Conservation (phyloP, 2,113 vertebrate species). For the Prunella fulvescens region DNA sequence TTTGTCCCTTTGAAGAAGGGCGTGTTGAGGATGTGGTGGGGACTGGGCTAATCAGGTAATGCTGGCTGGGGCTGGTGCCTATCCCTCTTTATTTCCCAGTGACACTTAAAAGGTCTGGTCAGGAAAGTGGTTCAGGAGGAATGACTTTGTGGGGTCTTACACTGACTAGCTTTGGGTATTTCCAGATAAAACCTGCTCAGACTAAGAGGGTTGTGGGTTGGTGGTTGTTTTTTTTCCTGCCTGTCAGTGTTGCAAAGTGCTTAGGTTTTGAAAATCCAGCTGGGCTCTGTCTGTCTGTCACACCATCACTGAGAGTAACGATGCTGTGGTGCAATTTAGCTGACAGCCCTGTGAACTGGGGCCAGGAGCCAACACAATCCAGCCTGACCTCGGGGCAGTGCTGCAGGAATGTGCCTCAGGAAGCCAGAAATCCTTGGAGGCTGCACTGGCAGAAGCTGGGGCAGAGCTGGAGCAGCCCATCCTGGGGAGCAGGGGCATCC, state of each 20-base stretch:
- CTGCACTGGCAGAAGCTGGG: background rate
- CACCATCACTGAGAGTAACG: background rate
- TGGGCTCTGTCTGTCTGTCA: slow-evolving; percentile 32
- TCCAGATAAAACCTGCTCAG: slow-evolving; percentile 20
- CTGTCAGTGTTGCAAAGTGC: slow-evolving; percentile 25
- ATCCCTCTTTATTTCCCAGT: background rate
- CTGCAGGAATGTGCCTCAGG: background rate
- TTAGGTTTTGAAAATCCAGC: slow-evolving; percentile 38
- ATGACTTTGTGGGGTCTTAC: background rate
- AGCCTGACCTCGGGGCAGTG: background rate
- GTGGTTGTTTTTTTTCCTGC: background rate
- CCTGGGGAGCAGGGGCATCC: background rate
- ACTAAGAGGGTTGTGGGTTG: background rate
- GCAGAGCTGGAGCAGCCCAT: background rate
- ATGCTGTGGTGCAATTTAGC: background rate
- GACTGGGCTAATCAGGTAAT: background rate
- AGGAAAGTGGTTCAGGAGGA: background rate
- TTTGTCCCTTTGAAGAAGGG: background rate
- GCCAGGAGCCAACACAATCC: background rate
- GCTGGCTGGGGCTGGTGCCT: background rate
- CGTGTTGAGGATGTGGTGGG: background rate
- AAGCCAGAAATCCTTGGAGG: fast-evolving
- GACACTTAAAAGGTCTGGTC: slow-evolving; percentile 10
- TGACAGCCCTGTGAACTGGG: background rate
- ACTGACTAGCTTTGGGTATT: background rate